phyloP scores from a whole-genome alignment of 1,140 invertebrate species.

The Caligus rogercresseyi region DNA sequence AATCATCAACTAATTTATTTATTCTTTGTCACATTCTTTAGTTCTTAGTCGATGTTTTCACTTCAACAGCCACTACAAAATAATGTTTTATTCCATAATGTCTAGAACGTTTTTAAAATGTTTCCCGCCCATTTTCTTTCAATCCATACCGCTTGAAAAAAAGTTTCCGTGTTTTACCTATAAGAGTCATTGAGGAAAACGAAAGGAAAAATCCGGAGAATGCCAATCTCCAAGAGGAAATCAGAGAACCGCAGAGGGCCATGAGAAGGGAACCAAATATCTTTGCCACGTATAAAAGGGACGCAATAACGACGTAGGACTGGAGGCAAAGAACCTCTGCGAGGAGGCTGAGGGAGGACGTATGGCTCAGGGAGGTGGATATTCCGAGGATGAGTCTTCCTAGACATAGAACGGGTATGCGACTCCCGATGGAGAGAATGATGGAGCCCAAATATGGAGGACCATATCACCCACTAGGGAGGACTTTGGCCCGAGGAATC shows the following conservation, averaged over 20 bases:
- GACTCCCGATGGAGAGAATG: background rate
- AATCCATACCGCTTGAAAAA: too few relatives aligned
- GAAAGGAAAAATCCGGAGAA: background rate
- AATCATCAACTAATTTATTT: too few relatives aligned
- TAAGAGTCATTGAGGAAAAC: background rate
- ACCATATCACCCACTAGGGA: background rate
- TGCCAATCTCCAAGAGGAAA: background rate
- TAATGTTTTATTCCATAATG: too few relatives aligned
- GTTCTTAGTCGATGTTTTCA: too few relatives aligned
- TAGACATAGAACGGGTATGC: background rate
- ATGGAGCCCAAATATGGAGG: background rate
- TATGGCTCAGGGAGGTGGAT: background rate
- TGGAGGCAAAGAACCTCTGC: background rate
- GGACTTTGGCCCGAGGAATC: background rate
- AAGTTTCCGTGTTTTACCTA: too few relatives aligned
- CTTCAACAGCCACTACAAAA: too few relatives aligned
- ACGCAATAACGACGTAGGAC: background rate
- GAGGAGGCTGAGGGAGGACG: background rate
- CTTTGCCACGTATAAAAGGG: background rate
- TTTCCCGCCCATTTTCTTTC: too few relatives aligned
- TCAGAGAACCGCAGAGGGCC: background rate
- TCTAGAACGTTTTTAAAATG: too few relatives aligned
- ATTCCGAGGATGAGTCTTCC: background rate
- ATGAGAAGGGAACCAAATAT: background rate
- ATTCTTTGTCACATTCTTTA: too few relatives aligned